These are phyloP conservation scores for Pterocles burchelli DNA, from an alignment of 2,113 vertebrate genomes.

Conservation along the genomic window DNA sequence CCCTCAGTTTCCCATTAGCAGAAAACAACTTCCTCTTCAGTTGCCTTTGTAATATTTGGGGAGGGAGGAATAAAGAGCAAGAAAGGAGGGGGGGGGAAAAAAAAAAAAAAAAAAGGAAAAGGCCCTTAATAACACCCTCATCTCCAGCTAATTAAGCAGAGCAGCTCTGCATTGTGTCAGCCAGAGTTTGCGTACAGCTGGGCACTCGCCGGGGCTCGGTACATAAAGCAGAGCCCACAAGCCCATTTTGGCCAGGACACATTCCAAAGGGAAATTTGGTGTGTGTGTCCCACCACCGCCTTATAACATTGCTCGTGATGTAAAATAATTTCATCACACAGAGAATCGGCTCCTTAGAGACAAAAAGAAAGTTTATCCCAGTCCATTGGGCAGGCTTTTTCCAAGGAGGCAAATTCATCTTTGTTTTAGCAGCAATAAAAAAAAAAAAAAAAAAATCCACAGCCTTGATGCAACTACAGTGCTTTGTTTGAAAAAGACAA, in stretches of 20 bases:
- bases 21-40: constrained; percentile 2
- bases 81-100: neutral
- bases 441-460: neutral
- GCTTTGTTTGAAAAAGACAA: neutral
- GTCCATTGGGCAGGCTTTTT: neutral
- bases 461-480: neutral
- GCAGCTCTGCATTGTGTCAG: constrained; percentile 21
- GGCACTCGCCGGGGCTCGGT: neutral
- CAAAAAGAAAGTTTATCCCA: neutral
- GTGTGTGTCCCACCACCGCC: neutral
- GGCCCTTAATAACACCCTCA: neutral
- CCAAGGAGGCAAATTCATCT: neutral
- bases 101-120: neutral
- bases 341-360: neutral
- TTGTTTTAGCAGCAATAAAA: neutral
- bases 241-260: neutral
- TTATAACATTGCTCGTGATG: rapidly evolving
- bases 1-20: neutral
- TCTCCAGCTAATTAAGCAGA: constrained; percentile 41
- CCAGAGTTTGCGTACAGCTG: neutral
- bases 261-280: neutral
- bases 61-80: neutral
- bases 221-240: neutral
- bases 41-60: neutral
- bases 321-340: neutral